Percentiles rank a stretch among this genome's conserved stretches.
phyloP scores from a whole-genome alignment of 2,797 vertebrate species.

The Leptatherina wallacei region DNA sequence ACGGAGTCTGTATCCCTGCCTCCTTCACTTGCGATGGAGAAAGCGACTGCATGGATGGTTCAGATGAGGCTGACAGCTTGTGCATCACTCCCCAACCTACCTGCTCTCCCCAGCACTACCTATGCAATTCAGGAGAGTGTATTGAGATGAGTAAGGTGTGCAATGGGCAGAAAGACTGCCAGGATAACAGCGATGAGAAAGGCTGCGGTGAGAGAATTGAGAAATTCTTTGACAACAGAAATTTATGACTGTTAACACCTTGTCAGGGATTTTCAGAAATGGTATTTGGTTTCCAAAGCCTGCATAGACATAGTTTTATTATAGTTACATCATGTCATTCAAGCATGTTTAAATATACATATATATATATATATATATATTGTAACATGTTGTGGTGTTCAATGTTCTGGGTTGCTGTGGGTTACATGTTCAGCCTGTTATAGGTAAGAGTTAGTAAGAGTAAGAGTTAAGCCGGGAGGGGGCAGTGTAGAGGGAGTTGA shows the following conservation, averaged over 20 bases:
- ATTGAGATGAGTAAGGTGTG: constrained; percentile 88
- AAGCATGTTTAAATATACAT: neutral
- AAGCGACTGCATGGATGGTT: constrained; percentile 90
- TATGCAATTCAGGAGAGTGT: constrained; percentile 90
- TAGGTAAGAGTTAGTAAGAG: too few species aligned
- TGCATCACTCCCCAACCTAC: constrained; percentile 87
- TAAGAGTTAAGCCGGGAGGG: too few species aligned
- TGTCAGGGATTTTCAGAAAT: neutral
- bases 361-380: too few species aligned
- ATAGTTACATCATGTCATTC: neutral
- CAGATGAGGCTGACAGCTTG: constrained; percentile 89
- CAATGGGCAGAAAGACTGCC: constrained; percentile 89
- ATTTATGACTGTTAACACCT: neutral
- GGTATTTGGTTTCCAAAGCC: neutral
- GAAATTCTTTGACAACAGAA: neutral
- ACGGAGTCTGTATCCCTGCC: constrained; percentile 88
- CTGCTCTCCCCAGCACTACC: constrained; percentile 88
- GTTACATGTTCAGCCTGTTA: too few species aligned
- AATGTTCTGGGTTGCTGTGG: too few species aligned
- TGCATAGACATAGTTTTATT: neutral
- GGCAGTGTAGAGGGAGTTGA: too few species aligned
- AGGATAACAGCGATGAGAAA: constrained; percentile 92
- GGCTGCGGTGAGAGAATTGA: constrained; percentile 86
- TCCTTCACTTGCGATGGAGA: constrained; percentile 86
- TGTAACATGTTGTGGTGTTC: too few species aligned